These are phyloP conservation scores for Lasius fuliginosus DNA, from an alignment of 2,888 invertebrate genomes.

Conservation along the genomic window DNA sequence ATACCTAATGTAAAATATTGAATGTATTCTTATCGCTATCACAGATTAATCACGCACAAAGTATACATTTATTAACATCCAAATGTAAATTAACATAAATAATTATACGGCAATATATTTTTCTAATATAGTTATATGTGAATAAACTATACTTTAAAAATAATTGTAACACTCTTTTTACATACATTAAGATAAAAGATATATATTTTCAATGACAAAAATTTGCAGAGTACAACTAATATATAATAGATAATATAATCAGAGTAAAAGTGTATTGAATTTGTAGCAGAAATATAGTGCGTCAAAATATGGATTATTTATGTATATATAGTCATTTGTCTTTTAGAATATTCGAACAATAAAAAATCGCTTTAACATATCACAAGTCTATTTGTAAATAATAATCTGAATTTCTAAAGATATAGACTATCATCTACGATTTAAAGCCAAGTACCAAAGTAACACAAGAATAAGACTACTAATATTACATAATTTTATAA, in stretches of 20 bases:
- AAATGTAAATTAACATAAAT: constrained; percentile 60
- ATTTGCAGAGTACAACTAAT: not conserved
- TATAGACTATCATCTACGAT: constrained; percentile 60
- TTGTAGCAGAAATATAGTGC: not conserved
- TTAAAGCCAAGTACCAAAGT: constrained; percentile 81
- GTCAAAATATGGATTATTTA: not conserved
- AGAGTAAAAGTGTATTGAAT: not conserved
- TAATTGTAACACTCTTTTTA: constrained; percentile 25
- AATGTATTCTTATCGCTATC: constrained; percentile 74
- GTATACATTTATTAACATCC: constrained; percentile 50
- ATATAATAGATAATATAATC: constrained; percentile 12
- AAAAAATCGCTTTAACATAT: constrained; percentile 41
- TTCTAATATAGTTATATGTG: not conserved
- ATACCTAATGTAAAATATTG: constrained; percentile 57
- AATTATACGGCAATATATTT: constrained; percentile 42
- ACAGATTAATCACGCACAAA: constrained; percentile 76
- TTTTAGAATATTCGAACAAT: constrained; percentile 34
- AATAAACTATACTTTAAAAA: constrained; percentile 55
- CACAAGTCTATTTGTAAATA: constrained; percentile 32
- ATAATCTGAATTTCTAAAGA: not conserved
- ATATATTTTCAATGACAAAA: constrained; percentile 8
- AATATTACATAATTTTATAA: constrained; percentile 17
- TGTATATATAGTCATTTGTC: not conserved
- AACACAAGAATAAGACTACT: constrained; percentile 27
- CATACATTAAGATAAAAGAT: constrained; percentile 8